Base-by-base conservation (phyloP, 2,113 vertebrate species). In the Eulacestoma nigropectus region DNA sequence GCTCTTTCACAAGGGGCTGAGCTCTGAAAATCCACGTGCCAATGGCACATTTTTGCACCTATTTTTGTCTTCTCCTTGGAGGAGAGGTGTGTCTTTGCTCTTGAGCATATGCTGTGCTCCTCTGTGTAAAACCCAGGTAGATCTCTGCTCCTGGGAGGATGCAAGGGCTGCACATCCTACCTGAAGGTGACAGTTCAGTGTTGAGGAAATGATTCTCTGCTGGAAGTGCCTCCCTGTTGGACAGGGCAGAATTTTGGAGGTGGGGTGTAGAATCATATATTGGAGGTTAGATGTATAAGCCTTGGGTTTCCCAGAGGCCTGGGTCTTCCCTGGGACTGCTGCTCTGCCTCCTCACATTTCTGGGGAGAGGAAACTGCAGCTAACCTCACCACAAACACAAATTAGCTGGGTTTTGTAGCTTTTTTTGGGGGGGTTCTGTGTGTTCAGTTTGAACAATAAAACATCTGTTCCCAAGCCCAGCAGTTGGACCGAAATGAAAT, bases 381-480 rank as follows among this genome's bases (percentile, higher is more conserved):
- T 60, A 65, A 77, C 70, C 67, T 84, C 80, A 39, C 42, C 5
- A 2, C 62, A 57, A 87, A 32, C 89, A 86, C 52, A 86, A 56
- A 87, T 30, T 30, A 44, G 30, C 23, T 52, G 55, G 1, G 20
- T 20, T 60, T 73, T 25, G 62, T 68, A 90, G 46, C 47, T 44
- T 83, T 17, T 17, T 41, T 35, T 49, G n/a, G n/a, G n/a, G n/a
- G n/a, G 41, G 55, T 60, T 87, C 56, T 26, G 9, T 78, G 63
- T 81, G 89, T 78, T 97, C 95, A 69, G 78, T 91, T 81, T 68
- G 92, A 98, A 98, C 98, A 98, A 98, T 97, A 69, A 96, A 97
- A 98, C 97, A 98, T 98, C 97, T 98, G 98, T 98, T 98, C 94
- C 87, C 7, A 63, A 97, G 97, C 73, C 89, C 95, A 84, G 97